phyloP scores from a whole-genome alignment of 2,888 invertebrate species.

The Xylocampa areola region DNA sequence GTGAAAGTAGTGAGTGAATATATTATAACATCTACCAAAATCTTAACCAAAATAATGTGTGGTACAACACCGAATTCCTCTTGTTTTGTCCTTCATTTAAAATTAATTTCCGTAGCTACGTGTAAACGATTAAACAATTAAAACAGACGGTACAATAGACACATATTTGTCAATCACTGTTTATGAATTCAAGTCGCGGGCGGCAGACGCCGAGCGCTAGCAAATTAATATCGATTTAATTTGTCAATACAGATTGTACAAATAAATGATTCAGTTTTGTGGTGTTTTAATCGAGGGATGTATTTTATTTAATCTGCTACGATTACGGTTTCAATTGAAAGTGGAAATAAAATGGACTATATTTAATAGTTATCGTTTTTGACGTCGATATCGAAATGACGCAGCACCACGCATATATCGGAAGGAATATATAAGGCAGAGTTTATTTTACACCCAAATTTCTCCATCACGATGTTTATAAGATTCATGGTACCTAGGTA shows the following conservation, averaged over 20 bases:
- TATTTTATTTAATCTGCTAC: slow-evolving; percentile 39
- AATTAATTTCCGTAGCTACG: not conserved
- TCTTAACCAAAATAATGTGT: too few species aligned
- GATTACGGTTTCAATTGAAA: slow-evolving; percentile 14
- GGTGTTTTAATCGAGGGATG: slow-evolving; percentile 15
- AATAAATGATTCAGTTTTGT: slow-evolving; percentile 38
- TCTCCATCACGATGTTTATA: too few species aligned
- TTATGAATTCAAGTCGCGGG: slow-evolving; percentile 51
- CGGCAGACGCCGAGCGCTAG: slow-evolving; percentile 20
- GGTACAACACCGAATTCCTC: too few species aligned
- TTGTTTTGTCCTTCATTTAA: too few species aligned
- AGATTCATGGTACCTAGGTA: too few species aligned
- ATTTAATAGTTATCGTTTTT: slow-evolving; percentile 1
- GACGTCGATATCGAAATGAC: too few species aligned
- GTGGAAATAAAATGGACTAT: not conserved
- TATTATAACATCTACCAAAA: too few species aligned
- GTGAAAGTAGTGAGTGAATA: too few species aligned
- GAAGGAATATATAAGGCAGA: too few species aligned
- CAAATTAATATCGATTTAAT: slow-evolving; percentile 57
- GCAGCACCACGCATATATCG: too few species aligned
- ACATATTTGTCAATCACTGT: slow-evolving; percentile 40
- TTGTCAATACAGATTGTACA: slow-evolving; percentile 41
- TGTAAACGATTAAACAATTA: slow-evolving; percentile 30
- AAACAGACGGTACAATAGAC: slow-evolving; percentile 31
- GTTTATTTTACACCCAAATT: too few species aligned